Evolutionary conservation across 2,888 invertebrate species (phyloP).

Genomic region (Criorhina ranunculi): DNA sequence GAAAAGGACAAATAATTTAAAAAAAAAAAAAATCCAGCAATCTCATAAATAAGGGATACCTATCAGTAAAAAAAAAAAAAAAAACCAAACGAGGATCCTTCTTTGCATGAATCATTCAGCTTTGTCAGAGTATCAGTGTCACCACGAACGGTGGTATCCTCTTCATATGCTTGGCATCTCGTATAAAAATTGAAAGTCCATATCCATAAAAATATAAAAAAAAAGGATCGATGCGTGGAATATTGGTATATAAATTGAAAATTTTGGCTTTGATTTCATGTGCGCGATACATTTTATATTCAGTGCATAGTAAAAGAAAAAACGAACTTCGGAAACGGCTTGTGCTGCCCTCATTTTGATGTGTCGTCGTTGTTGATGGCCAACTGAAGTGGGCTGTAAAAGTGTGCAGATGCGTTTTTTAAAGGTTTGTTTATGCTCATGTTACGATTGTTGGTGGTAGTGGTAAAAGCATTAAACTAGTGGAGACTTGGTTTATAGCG

Average conservation of each 20-base stretch:
- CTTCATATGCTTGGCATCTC: slow-evolving; percentile 39
- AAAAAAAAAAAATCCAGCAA: background rate
- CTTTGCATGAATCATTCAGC: slow-evolving; percentile 38
- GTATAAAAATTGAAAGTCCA: slow-evolving; percentile 61
- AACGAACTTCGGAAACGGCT: background rate
- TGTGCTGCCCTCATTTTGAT: background rate
- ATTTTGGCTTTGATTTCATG: slow-evolving; percentile 59
- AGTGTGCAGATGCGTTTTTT: slow-evolving; percentile 24
- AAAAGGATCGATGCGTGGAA: slow-evolving; percentile 32
- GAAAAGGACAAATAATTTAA: background rate
- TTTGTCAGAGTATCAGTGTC: slow-evolving; percentile 11
- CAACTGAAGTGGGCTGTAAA: slow-evolving; percentile 32
- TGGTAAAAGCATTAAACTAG: slow-evolving; percentile 16
- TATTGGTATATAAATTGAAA: slow-evolving; percentile 65
- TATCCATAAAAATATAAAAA: slow-evolving; percentile 42
- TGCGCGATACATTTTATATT: slow-evolving; percentile 32
- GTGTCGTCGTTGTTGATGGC: slow-evolving; percentile 8
- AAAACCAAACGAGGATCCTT: background rate
- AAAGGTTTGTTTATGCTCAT: slow-evolving; percentile 24
- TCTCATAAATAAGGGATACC: slow-evolving; percentile 7
- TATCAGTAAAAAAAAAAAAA: background rate
- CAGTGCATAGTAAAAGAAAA: slow-evolving; percentile 6
- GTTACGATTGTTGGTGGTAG: slow-evolving; percentile 16
- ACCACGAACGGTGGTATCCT: slow-evolving; percentile 19
- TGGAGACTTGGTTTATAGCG: background rate